phyloP scores from a whole-genome alignment of 2,113 vertebrate species.

The Corythornis madagascariensis region DNA sequence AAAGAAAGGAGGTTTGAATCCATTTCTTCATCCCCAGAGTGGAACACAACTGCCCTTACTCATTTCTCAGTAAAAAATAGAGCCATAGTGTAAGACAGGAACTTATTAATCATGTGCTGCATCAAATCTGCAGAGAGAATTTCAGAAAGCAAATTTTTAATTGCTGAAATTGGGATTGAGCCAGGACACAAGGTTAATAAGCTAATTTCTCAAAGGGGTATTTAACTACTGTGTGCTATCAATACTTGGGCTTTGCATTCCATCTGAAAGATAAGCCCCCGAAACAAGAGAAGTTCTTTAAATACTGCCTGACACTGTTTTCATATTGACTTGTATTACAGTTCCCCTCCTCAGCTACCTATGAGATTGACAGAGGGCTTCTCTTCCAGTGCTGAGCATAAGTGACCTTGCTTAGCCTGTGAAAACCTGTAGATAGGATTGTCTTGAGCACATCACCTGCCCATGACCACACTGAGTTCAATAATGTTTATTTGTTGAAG shows the following conservation, averaged over 20 bases:
- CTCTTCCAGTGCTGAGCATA: neutral
- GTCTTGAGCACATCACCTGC: neutral
- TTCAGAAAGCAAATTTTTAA: neutral
- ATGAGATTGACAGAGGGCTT: neutral
- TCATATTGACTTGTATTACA: neutral
- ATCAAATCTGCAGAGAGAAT: neutral
- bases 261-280: neutral
- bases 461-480: neutral
- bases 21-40: neutral
- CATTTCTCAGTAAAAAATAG: neutral
- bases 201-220: neutral
- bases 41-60: neutral
- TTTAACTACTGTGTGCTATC: neutral
- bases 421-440: neutral
- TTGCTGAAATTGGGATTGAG: neutral
- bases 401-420: neutral
- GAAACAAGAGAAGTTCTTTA: neutral
- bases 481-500: neutral
- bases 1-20: neutral
- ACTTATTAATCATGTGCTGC: neutral
- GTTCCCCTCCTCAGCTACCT: neutral
- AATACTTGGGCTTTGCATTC: neutral
- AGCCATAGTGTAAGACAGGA: neutral
- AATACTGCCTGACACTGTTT: neutral
- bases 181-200: slow-evolving; percentile 37